Conservation (phyloP, 2,888 invertebrate species). For the Melanchra persicariae region DNA sequence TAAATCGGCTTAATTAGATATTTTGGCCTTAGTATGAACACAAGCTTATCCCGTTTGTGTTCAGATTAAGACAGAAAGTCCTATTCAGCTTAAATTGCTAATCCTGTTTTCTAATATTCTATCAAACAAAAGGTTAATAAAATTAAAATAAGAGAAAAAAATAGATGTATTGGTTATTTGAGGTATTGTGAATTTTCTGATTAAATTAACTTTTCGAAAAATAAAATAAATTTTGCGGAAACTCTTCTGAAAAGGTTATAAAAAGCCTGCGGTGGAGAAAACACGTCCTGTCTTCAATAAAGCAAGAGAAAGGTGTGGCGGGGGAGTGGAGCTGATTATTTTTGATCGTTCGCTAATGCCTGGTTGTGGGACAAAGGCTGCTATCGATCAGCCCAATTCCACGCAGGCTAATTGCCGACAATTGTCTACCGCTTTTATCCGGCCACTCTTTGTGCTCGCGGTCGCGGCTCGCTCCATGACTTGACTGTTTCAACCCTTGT, state of each 20-base stretch:
- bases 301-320: constrained; percentile 58
- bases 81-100: constrained; percentile 32
- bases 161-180: constrained; percentile 20
- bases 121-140: constrained; percentile 41
- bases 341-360: constrained; percentile 79
- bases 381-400: constrained; percentile 82
- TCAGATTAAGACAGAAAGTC: constrained; percentile 30
- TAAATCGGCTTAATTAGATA: constrained; percentile 37
- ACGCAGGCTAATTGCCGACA: constrained; percentile 82
- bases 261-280: constrained; percentile 29
- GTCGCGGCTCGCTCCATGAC: constrained; percentile 71
- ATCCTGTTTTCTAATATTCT: constrained; percentile 51
- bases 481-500: constrained; percentile 75
- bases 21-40: constrained; percentile 25
- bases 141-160: constrained; percentile 41
- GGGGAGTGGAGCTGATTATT: constrained; percentile 63
- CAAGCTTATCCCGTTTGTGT: constrained; percentile 17
- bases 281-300: constrained; percentile 57
- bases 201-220: constrained; percentile 46
- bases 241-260: constrained; percentile 2
- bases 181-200: constrained; percentile 28
- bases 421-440: constrained; percentile 82
- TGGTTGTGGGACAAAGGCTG: constrained; percentile 74
- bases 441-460: constrained; percentile 77
- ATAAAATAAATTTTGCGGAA: constrained; percentile 24